Percentiles rank a stretch among this genome's conserved stretches.
These are phyloP conservation scores for Gnathonemus echidnorhynchus DNA, from an alignment of 2,113 vertebrate species.

Conservation along the genomic window DNA sequence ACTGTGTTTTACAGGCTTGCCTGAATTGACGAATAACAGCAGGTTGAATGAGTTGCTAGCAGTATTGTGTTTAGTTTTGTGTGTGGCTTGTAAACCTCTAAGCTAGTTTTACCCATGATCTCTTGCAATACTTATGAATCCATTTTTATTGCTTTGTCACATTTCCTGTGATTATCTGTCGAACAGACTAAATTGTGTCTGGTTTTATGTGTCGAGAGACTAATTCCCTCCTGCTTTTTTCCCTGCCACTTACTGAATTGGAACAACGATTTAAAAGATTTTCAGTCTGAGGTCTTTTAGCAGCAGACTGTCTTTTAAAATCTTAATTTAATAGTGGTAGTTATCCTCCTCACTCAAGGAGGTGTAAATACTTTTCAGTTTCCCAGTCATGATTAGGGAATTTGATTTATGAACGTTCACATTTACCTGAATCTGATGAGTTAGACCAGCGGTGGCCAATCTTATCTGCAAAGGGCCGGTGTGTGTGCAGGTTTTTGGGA, in stretches of 20 bases:
- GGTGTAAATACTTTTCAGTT: background rate
- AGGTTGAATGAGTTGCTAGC: background rate
- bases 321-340: background rate
- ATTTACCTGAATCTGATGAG: background rate
- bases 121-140: background rate
- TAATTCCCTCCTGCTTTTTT: background rate
- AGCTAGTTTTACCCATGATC: background rate
- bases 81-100: background rate
- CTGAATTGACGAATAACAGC: background rate
- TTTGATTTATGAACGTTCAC: background rate
- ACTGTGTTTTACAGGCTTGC: background rate
- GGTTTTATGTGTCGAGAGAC: background rate
- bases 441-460: background rate
- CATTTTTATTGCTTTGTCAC: background rate
- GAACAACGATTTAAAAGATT: background rate
- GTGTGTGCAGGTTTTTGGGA: too few relatives aligned
- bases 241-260: background rate
- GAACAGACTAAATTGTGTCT: background rate
- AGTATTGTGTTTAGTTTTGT: background rate
- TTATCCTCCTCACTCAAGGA: background rate
- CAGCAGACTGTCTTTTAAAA: background rate
- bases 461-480: too few relatives aligned
- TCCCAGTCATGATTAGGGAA: background rate
- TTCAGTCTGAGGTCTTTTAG: background rate
- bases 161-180: background rate